phyloP scores from a whole-genome alignment of 2,888 invertebrate genomes.

The Mesorhabditis belari region DNA sequence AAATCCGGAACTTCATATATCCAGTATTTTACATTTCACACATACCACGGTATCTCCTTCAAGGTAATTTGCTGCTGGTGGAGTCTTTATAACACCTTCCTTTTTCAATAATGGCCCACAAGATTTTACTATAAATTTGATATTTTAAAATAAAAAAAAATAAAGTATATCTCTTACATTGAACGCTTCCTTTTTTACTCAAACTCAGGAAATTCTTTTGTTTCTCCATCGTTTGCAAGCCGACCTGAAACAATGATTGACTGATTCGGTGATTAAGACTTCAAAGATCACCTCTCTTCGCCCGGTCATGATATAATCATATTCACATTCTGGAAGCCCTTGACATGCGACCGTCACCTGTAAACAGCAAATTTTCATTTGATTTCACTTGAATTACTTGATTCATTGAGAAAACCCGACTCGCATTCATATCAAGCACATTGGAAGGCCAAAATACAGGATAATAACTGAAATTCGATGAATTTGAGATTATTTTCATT shows the following conservation, averaged over 20 bases:
- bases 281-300: slow-evolving; percentile 21
- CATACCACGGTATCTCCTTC: slow-evolving; percentile 33
- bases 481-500: too few relatives aligned
- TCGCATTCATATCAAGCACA: slow-evolving; percentile 25
- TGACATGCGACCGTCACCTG: slow-evolving; percentile 28
- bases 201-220: slow-evolving; percentile 23
- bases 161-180: slow-evolving; percentile 18
- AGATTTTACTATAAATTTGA: slow-evolving; percentile 30
- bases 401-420: slow-evolving; percentile 34
- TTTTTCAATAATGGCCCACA: slow-evolving; percentile 40
- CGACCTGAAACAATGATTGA: slow-evolving; percentile 9
- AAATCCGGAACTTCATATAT: too few relatives aligned
- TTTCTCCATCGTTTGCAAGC: slow-evolving; percentile 19
- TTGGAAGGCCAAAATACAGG: background rate
- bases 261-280: too few relatives aligned
- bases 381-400: slow-evolving; percentile 17
- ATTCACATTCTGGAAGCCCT: slow-evolving; percentile 30
- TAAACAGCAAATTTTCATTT: background rate
- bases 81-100: slow-evolving; percentile 37
- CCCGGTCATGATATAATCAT: slow-evolving; percentile 38
- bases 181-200: slow-evolving; percentile 22
- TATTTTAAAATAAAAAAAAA: background rate
- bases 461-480: background rate
- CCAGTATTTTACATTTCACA: too few relatives aligned
- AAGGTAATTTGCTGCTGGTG: slow-evolving; percentile 35